Conservation (phyloP, 2,113 vertebrate genomes). For the Speoplatyrhinus poulsoni region DNA sequence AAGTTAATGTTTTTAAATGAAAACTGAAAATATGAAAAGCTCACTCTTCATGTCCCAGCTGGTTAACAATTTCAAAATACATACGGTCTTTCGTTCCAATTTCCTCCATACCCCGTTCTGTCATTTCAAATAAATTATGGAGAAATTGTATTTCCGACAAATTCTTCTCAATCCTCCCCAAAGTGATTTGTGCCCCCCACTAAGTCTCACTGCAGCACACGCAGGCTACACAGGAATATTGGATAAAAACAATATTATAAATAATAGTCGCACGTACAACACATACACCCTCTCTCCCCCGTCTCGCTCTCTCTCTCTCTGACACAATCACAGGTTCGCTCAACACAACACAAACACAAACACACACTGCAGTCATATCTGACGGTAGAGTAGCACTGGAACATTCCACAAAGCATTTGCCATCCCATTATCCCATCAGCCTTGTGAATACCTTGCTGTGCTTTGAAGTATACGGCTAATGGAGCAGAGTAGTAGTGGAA, state of each 20-base stretch:
- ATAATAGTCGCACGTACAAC: conserved; percentile 2
- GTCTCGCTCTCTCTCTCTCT: background rate
- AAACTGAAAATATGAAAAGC: conserved; percentile 9
- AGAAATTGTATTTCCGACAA: conserved; percentile 24
- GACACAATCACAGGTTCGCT: too few relatives aligned
- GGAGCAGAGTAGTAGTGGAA: conserved; percentile 31
- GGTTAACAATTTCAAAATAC: conserved; percentile 18
- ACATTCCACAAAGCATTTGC: conserved; percentile 31
- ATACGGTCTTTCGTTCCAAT: conserved; percentile 4
- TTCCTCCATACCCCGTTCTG: conserved; percentile 26
- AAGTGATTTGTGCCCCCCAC: conserved; percentile 28
- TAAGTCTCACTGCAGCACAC: conserved; percentile 20
- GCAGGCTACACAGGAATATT: background rate
- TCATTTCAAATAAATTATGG: conserved; percentile 39
- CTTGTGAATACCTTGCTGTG: conserved; percentile 29
- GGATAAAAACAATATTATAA: conserved; percentile 18
- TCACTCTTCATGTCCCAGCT: background rate
- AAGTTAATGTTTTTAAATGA: too few relatives aligned
- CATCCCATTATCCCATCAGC: conserved; percentile 22
- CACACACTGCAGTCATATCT: conserved; percentile 7
- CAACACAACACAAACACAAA: background rate
- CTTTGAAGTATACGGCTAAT: conserved; percentile 50
- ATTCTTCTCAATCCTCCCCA: conserved; percentile 35
- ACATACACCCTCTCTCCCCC: background rate
- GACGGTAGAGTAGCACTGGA: conserved; percentile 21